These are phyloP conservation scores for Neoascia interrupta DNA, from an alignment of 2,888 invertebrate genomes.

Conservation along the genomic window DNA sequence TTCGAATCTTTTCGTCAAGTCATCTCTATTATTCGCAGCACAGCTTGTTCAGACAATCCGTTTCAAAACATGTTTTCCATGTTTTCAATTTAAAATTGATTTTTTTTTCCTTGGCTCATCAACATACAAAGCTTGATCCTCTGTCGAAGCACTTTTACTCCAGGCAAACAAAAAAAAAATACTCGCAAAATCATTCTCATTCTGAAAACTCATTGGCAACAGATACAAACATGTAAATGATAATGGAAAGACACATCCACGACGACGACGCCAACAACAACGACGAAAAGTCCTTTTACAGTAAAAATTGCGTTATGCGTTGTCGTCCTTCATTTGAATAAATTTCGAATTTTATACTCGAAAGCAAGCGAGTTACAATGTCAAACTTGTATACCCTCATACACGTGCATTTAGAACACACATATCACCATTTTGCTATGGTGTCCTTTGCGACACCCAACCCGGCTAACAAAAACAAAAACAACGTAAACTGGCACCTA, in stretches of 20 bases:
- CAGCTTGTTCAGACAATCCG: constrained; percentile 2
- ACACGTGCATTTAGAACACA: constrained; percentile 1
- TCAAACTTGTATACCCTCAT: no score
- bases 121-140: neutral
- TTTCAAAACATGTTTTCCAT: constrained; percentile 45
- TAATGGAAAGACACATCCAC: constrained; percentile 28
- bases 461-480: neutral
- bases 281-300: constrained; percentile 4
- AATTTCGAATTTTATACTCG: constrained; percentile 52
- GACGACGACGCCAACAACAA: neutral
- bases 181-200: constrained; percentile 36
- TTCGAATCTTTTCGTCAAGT: constrained; percentile 14
- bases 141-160: neutral
- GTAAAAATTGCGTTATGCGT: constrained; percentile 44
- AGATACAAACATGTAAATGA: constrained; percentile 54
- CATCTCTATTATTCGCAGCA: constrained; percentile 37
- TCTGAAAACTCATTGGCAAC: constrained; percentile 43
- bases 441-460: neutral
- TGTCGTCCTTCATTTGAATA: constrained; percentile 53
- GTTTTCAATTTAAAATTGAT: constrained; percentile 45
- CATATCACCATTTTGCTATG: constrained; percentile 14
- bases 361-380: no score
- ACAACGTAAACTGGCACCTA: neutral
- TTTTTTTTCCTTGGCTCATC: constrained; percentile 32
- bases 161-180: neutral